A percentile compares a stretch with the other conserved stretches of the same genome.
These are phyloP conservation scores for Mesorhabditis sp. DNA, from an alignment of 2,888 invertebrate species.

Conservation along the genomic window DNA sequence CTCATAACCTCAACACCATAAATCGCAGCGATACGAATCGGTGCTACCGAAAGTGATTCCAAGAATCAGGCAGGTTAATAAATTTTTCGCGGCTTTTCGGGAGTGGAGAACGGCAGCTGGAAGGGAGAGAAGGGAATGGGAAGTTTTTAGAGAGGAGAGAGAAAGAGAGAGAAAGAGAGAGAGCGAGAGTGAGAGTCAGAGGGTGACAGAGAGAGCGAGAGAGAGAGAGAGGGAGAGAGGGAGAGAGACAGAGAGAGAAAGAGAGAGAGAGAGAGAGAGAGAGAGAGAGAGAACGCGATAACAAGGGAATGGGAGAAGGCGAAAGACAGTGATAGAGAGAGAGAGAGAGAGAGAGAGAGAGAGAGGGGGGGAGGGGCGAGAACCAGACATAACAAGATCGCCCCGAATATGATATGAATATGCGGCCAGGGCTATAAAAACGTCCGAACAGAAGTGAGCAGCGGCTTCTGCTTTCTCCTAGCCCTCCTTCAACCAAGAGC, in stretches of 20 bases:
- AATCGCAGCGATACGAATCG: too few relatives aligned
- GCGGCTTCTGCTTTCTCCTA: too few relatives aligned
- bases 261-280: slow-evolving; percentile 11
- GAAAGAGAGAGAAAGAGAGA: slow-evolving; percentile 3
- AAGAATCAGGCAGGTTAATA: too few relatives aligned
- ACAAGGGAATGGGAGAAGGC: slow-evolving; percentile 7
- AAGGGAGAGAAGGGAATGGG: not conserved
- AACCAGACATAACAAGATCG: too few relatives aligned
- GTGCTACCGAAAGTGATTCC: too few relatives aligned
- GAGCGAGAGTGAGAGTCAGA: not conserved
- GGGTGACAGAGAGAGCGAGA: not conserved
- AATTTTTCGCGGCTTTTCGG: too few relatives aligned
- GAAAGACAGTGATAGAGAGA: slow-evolving; percentile 10
- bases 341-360: slow-evolving; percentile 12
- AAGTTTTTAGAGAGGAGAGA: not conserved
- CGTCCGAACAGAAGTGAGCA: too few relatives aligned
- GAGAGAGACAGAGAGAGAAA: slow-evolving; percentile 10
- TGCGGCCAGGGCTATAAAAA: too few relatives aligned
- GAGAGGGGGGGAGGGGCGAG: not conserved
- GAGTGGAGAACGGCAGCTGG: too few relatives aligned
- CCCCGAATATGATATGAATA: too few relatives aligned
- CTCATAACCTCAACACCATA: too few relatives aligned
- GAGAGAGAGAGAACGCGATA: slow-evolving; percentile 3
- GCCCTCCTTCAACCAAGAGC: too few relatives aligned
- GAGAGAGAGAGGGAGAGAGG: slow-evolving; percentile 6